Evolutionary conservation across 2,888 invertebrate species (phyloP).

Genomic region (Caenorhabditis auriculariae): DNA sequence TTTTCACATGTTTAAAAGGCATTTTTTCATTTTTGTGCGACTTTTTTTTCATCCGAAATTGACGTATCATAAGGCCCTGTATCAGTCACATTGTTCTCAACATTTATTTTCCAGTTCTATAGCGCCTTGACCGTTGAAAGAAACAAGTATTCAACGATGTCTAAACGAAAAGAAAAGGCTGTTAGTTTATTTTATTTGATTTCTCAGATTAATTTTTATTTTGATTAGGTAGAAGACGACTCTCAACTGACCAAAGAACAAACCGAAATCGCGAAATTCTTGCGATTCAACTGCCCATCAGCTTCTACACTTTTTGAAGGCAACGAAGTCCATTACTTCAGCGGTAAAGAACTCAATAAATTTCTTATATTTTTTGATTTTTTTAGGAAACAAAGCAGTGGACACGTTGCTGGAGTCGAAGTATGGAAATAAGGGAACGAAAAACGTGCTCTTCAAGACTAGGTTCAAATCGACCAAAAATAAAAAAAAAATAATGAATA

Average conservation of each 20-base stretch:
- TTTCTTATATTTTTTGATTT: slow-evolving; percentile 3
- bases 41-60: slow-evolving; percentile 1
- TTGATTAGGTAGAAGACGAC: slow-evolving; percentile 8
- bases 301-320: slow-evolving; percentile 94
- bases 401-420: slow-evolving; percentile 87
- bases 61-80: no score
- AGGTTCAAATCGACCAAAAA: slow-evolving; percentile 65
- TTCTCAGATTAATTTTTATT: background rate
- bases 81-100: no score
- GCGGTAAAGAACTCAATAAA: slow-evolving; percentile 71
- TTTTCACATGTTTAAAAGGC: no score
- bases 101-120: slow-evolving; percentile 2
- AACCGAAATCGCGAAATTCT: slow-evolving; percentile 88
- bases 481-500: background rate
- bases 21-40: background rate
- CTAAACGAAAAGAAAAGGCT: slow-evolving; percentile 16
- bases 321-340: slow-evolving; percentile 95
- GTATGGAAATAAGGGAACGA: slow-evolving; percentile 74
- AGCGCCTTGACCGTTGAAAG: no score
- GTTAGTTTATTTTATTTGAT: slow-evolving; percentile 8
- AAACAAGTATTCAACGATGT: slow-evolving; percentile 4
- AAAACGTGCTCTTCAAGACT: slow-evolving; percentile 78
- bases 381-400: slow-evolving; percentile 74
- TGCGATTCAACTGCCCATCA: slow-evolving; percentile 86
- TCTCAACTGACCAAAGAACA: slow-evolving; percentile 68